These are phyloP conservation scores for Epinotia brunnichana DNA, from an alignment of 2,888 invertebrate genomes.

Conservation along the genomic window DNA sequence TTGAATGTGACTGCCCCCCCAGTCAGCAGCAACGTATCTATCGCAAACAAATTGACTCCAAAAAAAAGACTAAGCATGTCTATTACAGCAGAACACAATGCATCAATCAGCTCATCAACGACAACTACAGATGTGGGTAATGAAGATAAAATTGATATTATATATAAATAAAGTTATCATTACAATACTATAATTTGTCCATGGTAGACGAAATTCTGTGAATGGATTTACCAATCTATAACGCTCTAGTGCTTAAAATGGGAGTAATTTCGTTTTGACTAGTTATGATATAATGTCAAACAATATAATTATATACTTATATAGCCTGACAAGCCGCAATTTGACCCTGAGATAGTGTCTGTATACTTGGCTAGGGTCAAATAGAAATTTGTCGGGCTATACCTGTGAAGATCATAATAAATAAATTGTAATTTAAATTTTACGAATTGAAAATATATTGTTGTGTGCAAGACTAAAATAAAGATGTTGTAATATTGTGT, in stretches of 20 bases:
- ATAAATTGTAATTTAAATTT: background rate
- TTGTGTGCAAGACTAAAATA: background rate
- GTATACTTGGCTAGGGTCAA: too few species aligned
- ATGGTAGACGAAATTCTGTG: conserved; percentile 10
- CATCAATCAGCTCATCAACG: conserved; percentile 2
- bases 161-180: too few species aligned
- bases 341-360: too few species aligned
- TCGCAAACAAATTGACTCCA: background rate
- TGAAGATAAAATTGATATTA: background rate
- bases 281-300: background rate
- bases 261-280: too few species aligned
- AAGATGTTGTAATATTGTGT: background rate
- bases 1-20: conserved; percentile 28
- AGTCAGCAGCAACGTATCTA: background rate
- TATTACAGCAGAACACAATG: background rate
- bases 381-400: too few species aligned
- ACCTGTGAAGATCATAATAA: background rate
- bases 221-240: background rate
- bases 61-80: conserved; percentile 13
- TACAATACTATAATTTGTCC: background rate
- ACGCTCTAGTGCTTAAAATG: background rate
- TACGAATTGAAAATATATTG: background rate
- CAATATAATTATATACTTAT: background rate
- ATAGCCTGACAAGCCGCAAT: too few species aligned
- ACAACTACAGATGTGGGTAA: background rate